Evolutionary conservation across 2,888 invertebrate genomes (phyloP), one percentile per base, ranked within the genome.

Genomic region (Enoplolaimus lenunculus): DNA sequence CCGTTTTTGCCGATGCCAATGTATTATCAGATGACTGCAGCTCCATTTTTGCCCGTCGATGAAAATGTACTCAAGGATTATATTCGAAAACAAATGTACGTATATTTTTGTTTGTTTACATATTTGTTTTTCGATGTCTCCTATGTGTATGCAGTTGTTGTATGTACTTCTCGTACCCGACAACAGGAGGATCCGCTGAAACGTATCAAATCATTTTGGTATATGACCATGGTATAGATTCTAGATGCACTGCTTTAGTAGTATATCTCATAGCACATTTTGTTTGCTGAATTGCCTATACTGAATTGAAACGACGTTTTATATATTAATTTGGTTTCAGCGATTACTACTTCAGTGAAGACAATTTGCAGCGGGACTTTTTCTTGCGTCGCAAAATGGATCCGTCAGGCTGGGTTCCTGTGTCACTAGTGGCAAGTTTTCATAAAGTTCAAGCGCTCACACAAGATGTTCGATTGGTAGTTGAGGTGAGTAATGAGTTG

Each of bases 331-430:
- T 73, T 72, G n/a, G 2, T 77, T 86, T 59, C 85, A 97, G 95
- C 81, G 97, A 98, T 84, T 98, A 98, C 84, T 98, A 98, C 87
- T 97, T 98, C 85, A 93, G 93, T 77, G 89, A 90, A 75, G 94
- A 94, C 79, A 98, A 98, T 84, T 85, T 98, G 71, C 87, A 90
- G 76, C 88, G 91, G 77, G 98, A 98, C 81, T 92, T 95, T 85
- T 98, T 92, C 85, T 86, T 98, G 75, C 87, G 97, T 35, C 88
- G 94, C 76, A 93, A 93, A 86, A 98, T 98, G 98, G 90, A 92
- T 77, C 82, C 87, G 1, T 89, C 93, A 78, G 98, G 98, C 70
- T 97, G 89, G 79, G 87, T 97, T 74, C 93, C 94, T 0, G 88
- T 98, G 66, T 88, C 90, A 73, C 84, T 97, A 74, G 93, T 98